phyloP scores from a whole-genome alignment of 23 tunicate species.

The Styela plicata region DNA sequence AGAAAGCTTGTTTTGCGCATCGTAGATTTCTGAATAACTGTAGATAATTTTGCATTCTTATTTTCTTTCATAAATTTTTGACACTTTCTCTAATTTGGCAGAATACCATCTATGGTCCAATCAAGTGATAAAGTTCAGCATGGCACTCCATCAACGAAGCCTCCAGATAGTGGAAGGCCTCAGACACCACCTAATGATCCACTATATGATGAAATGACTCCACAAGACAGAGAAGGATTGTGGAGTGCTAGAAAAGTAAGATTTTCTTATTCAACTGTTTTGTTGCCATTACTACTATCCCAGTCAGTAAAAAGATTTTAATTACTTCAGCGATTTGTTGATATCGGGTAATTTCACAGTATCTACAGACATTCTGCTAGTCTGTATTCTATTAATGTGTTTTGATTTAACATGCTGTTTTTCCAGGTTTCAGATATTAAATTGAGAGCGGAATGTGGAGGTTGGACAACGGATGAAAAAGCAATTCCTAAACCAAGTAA shows the following conservation, averaged over 20 bases:
- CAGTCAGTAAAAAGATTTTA: too few species aligned
- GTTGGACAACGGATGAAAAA: slow-evolving; percentile 71
- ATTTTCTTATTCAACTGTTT: neutral
- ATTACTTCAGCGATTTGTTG: too few species aligned
- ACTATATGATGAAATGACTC: slow-evolving; percentile 50
- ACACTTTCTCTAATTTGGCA: neutral
- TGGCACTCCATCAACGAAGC: slow-evolving; percentile 73
- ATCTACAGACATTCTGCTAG: neutral
- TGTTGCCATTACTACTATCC: too few species aligned
- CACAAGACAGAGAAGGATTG: slow-evolving; percentile 57
- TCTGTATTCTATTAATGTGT: too few species aligned
- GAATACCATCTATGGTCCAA: slow-evolving; percentile 67
- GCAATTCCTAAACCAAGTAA: slow-evolving; percentile 54
- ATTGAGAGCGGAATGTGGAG: slow-evolving; percentile 67
- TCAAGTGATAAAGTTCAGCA: slow-evolving; percentile 71
- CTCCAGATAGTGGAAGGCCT: slow-evolving; percentile 80
- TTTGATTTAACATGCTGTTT: too few species aligned
- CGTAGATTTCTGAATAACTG: too few species aligned
- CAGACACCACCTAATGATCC: slow-evolving; percentile 83
- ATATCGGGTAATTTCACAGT: too few species aligned
- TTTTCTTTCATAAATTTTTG: too few species aligned
- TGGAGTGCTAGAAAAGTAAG: slow-evolving; percentile 74
- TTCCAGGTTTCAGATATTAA: slow-evolving; percentile 70
- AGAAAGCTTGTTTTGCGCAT: too few species aligned
- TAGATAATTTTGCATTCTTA: too few species aligned